Conservation (phyloP, 2,888 invertebrate genomes). For the Andrena praecox region DNA sequence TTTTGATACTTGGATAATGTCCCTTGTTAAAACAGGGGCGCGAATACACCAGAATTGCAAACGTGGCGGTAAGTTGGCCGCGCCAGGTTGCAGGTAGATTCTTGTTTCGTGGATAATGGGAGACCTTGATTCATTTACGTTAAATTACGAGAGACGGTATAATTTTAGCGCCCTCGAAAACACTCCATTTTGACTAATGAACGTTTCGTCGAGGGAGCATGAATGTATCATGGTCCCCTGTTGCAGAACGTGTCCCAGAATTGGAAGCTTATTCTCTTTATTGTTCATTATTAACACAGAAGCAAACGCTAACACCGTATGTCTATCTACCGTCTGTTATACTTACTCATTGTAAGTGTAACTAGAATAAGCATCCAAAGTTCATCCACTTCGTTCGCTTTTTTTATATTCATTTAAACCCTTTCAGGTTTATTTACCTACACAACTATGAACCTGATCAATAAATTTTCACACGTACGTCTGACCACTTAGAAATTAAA, state of each 20-base stretch:
- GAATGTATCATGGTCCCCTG: neutral
- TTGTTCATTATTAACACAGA: neutral
- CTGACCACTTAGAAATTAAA: no score
- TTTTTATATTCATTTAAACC: no score
- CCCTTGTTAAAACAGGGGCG: slow-evolving; percentile 52
- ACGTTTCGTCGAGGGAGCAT: neutral
- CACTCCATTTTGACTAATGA: slow-evolving; percentile 21
- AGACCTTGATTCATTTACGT: slow-evolving; percentile 29
- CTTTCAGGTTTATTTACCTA: no score
- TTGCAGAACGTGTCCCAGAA: neutral
- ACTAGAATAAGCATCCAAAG: no score
- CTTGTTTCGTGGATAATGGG: slow-evolving; percentile 26
- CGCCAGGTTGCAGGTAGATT: slow-evolving; percentile 48
- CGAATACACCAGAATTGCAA: slow-evolving; percentile 57
- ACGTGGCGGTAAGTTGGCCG: slow-evolving; percentile 28
- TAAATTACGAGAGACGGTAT: slow-evolving; percentile 28
- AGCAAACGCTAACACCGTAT: no score
- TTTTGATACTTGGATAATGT: no score
- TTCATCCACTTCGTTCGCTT: no score
- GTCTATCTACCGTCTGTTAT: no score
- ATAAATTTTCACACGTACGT: no score
- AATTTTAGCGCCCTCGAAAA: slow-evolving; percentile 24
- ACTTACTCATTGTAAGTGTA: no score
- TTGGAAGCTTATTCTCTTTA: neutral
- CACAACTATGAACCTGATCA: no score